These are phyloP conservation scores for Hydrolagus colliei DNA, from an alignment of 2,797 vertebrate genomes.

Conservation along the genomic window DNA sequence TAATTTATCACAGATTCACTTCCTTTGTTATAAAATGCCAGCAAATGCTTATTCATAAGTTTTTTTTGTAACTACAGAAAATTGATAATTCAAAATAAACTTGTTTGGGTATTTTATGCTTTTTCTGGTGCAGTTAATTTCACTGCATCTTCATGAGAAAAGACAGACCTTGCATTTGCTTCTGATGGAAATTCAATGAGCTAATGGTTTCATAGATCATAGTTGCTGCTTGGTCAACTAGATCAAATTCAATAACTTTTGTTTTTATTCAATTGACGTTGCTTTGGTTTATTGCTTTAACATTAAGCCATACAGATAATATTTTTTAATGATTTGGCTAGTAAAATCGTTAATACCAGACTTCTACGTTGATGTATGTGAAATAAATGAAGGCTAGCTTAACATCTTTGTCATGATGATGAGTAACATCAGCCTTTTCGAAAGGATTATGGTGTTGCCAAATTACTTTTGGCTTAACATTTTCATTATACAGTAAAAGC, in stretches of 20 bases:
- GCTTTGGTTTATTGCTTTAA: not conserved
- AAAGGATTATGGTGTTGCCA: not conserved
- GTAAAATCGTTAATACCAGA: not conserved
- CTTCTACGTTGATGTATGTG: not conserved
- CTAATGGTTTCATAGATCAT: not conserved
- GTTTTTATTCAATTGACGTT: not conserved
- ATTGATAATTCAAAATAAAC: not conserved
- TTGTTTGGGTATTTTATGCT: not conserved
- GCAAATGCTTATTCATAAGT: not conserved
- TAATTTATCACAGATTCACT: not conserved
- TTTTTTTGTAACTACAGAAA: not conserved
- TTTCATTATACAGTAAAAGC: no score
- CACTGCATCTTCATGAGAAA: not conserved
- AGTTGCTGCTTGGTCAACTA: not conserved
- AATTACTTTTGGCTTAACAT: not conserved
- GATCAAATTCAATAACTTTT: not conserved
- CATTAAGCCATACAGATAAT: not conserved
- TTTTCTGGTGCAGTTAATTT: not conserved
- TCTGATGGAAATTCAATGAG: not conserved
- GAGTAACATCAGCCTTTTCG: no score
- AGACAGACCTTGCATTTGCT: not conserved
- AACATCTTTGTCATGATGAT: not conserved
- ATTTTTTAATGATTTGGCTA: not conserved
- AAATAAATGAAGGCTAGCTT: constrained; percentile 8
- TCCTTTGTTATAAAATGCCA: not conserved